A percentile compares a stretch with the other conserved stretches of the same genome.
Evolutionary conservation across 1,140 invertebrate species (phyloP).

Genomic region (Sitophilus oryzae): DNA sequence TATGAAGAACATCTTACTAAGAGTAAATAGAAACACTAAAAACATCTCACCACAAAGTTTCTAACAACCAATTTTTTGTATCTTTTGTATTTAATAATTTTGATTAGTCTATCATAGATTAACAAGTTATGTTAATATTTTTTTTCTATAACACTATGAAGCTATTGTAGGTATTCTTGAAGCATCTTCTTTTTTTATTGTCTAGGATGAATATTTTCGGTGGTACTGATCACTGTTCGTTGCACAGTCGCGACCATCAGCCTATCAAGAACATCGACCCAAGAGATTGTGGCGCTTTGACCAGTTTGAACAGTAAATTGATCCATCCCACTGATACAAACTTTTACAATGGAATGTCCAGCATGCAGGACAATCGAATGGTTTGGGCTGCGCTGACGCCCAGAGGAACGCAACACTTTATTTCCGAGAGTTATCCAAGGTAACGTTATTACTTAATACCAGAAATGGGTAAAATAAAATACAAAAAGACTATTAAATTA

Average conservation of each 20-base stretch:
- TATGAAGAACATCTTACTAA: no score
- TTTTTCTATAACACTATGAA: no score
- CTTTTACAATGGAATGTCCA: conserved; percentile 35
- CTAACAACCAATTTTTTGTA: no score
- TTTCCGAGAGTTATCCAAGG: conserved; percentile 54
- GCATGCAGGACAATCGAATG: conserved; percentile 55
- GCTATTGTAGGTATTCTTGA: no score
- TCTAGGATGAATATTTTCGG: conserved; percentile 42
- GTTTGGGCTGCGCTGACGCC: conserved; percentile 80
- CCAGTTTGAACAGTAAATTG: conserved; percentile 34
- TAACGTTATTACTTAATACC: conserved; percentile 4
- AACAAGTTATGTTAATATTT: no score
- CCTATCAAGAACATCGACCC: conserved; percentile 34
- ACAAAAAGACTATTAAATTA: no score
- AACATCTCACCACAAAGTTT: no score
- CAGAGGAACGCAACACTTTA: conserved; percentile 65
- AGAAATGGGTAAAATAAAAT: no score
- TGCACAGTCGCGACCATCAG: conserved; percentile 33
- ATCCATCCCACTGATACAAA: conserved; percentile 37
- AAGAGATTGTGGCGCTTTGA: conserved; percentile 33
- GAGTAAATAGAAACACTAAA: no score
- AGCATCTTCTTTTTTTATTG: no score
- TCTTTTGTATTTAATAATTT: no score
- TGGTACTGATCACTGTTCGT: conserved; percentile 35
- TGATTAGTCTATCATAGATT: no score